Evolutionary conservation across 2,888 invertebrate species (phyloP), one percentile per base, ranked within the genome.

Genomic region (Sepioteuthis lessoniana): DNA sequence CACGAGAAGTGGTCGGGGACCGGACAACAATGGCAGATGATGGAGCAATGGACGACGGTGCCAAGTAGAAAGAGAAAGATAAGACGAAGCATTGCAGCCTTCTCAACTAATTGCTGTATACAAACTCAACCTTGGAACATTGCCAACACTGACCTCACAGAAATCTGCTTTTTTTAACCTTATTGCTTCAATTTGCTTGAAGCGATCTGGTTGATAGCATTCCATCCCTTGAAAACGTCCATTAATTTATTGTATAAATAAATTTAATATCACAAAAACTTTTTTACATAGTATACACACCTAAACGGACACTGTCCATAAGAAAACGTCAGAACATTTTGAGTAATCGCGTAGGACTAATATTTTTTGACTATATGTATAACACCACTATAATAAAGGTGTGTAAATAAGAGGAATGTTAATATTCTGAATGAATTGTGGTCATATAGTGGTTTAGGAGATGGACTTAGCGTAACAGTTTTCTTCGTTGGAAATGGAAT

Each of bases 21-120:
- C 76, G 19, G n/a, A 35, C 76, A 76, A 76, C 76, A 76, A 16
- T n/a, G n/a, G 76, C n/a, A 4, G n/a, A 35, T 76, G 76, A 76
- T 76, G n/a, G 76, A 35, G n/a, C 76, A n/a, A 76, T 76, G 76
- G 76, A 13, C 35, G n/a, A 76, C n/a, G 13, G 76, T 35, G 76
- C 76, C 76, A 76, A 76, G 76, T 76, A n/a, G n/a, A 76, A 76
- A 76, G n/a, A 19, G n/a, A 76, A n/a, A 76, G 76, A 76, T 76
- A 35, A 76, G n/a, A 76, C 76, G 16, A 76, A 76, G n/a, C 76
- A 76, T 16, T 76, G 76, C n/a, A 13, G n/a, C 76, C 35, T 35
- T 76, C 35, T n/a, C n/a, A 4, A 35, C n/a, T 76, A 76, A 76
- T 76, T 76, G n/a, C n/a, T n/a, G 76, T 76, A 76, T 76, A 76